Base-by-base conservation (phyloP, 1,140 invertebrate genomes). In the Chrysomallon squamiferum region DNA sequence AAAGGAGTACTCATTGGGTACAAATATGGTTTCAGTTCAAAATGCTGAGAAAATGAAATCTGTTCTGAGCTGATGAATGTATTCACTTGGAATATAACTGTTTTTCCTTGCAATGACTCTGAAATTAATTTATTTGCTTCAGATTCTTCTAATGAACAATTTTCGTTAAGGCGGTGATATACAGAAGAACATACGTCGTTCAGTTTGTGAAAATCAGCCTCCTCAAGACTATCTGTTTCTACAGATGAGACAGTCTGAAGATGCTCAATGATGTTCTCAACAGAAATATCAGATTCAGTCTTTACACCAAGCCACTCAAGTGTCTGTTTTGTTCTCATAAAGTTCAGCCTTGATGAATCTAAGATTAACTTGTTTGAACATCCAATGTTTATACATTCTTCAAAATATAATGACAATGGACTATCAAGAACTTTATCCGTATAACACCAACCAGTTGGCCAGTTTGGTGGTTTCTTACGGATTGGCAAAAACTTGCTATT, bases 21-120 rank as follows among this genome's bases (percentile, higher is more conserved):
- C 18, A 77, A 49, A 43, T 68, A 61, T 20, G 77, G 77, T 25
- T 38, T 22, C 20, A 73, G 72, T 50, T 67, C 63, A 22, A 25
- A 33, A 11, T 49, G 33, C 15, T 66, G 32, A 2, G 52, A 13
- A 32, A 65, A 62, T 0, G 72, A 67, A 18, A 77, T 65, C 18
- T 66, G 27, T 3, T 50, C 32, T n/a, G 74, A 35, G 20, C 20
- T 9, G 11, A 72, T 68, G 15, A 54, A 27, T 30, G 22, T 25
- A 5, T 54, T 54, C 15, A 18, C 22, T 27, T 13, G 22, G 4
- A 54, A 22, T 13, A 54, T 30, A 27, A 30, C 29, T 27, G 22
- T 13, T 54, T 27, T 11, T 3, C 25, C 15, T 22, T 54, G 50
- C 25, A 54, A 54, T 18, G 3, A 3, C 25, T 54, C 22, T 22